Percentiles rank a stretch among this genome's conserved stretches.
Evolutionary conservation across 2,797 vertebrate genomes (phyloP).

Genomic region (Chloroceryle amazona): DNA sequence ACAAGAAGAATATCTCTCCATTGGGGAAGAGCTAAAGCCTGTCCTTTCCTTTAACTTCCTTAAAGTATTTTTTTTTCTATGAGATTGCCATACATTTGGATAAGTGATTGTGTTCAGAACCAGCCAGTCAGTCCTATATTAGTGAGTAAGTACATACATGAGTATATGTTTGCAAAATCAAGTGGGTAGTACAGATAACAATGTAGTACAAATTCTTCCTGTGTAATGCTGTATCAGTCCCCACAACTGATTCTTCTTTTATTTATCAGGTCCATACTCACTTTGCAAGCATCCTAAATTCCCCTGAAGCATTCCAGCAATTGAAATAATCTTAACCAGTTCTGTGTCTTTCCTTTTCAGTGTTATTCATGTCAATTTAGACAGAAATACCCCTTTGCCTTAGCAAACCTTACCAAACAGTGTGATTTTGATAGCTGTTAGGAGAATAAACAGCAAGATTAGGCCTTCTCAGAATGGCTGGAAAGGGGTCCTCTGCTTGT

Average conservation of each 20-base stretch:
- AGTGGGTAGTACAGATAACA: background rate
- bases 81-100: background rate
- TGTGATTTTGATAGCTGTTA: background rate
- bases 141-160: background rate
- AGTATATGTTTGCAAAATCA: background rate
- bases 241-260: background rate
- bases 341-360: background rate
- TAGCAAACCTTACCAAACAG: background rate
- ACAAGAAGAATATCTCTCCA: background rate
- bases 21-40: background rate
- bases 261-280: background rate
- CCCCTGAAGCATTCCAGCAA: background rate
- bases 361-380: background rate
- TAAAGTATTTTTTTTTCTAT: background rate
- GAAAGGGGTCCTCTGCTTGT: background rate
- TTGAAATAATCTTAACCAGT: background rate
- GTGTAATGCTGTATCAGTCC: background rate
- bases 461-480: background rate
- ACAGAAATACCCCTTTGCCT: background rate
- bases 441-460: background rate
- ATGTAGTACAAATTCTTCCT: background rate
- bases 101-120: background rate
- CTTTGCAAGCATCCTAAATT: background rate
- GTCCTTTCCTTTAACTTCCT: background rate
- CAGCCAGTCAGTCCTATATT: background rate